Evolutionary conservation across 2,888 invertebrate species (phyloP).

Genomic region (Leuctra nigra): DNA sequence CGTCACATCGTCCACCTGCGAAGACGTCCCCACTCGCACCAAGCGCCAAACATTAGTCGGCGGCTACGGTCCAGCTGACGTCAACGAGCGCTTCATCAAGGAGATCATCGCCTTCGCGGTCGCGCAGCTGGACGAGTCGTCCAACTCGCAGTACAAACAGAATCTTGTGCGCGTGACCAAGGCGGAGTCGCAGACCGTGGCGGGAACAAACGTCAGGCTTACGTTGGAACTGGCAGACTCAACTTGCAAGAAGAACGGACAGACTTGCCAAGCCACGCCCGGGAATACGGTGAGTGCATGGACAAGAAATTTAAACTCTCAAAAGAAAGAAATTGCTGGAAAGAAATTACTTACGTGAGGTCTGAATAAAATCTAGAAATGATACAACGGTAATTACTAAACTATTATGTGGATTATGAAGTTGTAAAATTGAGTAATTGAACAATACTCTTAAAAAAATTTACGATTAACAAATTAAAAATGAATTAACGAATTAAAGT

Average conservation of each 20-base stretch:
- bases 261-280: background rate
- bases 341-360: too few relatives aligned
- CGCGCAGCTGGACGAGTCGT: slow-evolving; percentile 5
- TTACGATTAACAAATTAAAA: too few relatives aligned
- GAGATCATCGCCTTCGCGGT: slow-evolving; percentile 11
- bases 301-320: background rate
- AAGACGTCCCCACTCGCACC: too few relatives aligned
- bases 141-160: slow-evolving; percentile 32
- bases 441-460: too few relatives aligned
- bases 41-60: background rate
- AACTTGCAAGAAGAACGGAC: slow-evolving; percentile 36
- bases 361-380: too few relatives aligned
- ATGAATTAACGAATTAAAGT: too few relatives aligned
- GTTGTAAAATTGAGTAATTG: too few relatives aligned
- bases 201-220: slow-evolving; percentile 41
- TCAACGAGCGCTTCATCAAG: background rate
- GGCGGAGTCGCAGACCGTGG: slow-evolving; percentile 25
- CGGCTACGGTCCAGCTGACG: background rate
- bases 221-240: slow-evolving; percentile 42
- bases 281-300: background rate
- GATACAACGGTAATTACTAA: too few relatives aligned
- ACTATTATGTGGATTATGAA: too few relatives aligned
- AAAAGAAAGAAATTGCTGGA: background rate
- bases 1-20: slow-evolving; percentile 19
- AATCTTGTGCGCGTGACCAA: slow-evolving; percentile 30